Evolutionary conservation across 2,888 invertebrate species (phyloP).

Genomic region (Plagodis dolabraria): DNA sequence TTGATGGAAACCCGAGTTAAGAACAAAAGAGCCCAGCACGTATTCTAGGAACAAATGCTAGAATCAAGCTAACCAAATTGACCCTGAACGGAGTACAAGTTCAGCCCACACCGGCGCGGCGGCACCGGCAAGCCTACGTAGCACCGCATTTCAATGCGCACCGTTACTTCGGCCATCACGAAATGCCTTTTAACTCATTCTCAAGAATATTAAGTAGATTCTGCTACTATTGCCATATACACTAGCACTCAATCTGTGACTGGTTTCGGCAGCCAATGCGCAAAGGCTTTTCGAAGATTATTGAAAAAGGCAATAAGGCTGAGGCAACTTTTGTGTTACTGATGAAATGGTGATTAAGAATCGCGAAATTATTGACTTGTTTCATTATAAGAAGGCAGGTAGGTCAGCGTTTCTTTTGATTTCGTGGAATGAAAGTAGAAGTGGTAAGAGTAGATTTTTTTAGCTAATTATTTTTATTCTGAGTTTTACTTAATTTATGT

Average conservation of each 20-base stretch:
- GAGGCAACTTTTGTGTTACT: background rate
- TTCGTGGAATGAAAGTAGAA: too few relatives aligned
- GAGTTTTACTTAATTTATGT: too few relatives aligned
- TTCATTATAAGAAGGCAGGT: too few relatives aligned
- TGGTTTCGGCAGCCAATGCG: background rate
- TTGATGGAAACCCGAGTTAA: background rate
- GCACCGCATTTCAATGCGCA: conserved; percentile 17
- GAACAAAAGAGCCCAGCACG: background rate
- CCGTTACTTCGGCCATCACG: conserved; percentile 16
- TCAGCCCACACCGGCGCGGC: conserved; percentile 11
- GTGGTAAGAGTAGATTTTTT: too few relatives aligned
- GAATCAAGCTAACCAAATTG: background rate
- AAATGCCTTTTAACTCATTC: conserved; percentile 3
- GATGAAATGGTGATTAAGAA: background rate
- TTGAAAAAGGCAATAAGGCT: background rate
- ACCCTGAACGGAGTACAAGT: conserved; percentile 21
- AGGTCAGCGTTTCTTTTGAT: too few relatives aligned
- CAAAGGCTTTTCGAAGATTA: conserved; percentile 6
- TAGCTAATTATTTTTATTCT: too few relatives aligned
- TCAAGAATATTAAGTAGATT: conserved; percentile 10
- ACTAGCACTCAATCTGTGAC: background rate
- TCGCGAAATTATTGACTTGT: background rate
- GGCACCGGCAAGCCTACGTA: conserved; percentile 8
- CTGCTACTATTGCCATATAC: background rate
- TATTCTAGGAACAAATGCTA: background rate